These are phyloP conservation scores for Ptychochromis oligacanthus DNA, from an alignment of 2,113 vertebrate genomes.

Conservation along the genomic window DNA sequence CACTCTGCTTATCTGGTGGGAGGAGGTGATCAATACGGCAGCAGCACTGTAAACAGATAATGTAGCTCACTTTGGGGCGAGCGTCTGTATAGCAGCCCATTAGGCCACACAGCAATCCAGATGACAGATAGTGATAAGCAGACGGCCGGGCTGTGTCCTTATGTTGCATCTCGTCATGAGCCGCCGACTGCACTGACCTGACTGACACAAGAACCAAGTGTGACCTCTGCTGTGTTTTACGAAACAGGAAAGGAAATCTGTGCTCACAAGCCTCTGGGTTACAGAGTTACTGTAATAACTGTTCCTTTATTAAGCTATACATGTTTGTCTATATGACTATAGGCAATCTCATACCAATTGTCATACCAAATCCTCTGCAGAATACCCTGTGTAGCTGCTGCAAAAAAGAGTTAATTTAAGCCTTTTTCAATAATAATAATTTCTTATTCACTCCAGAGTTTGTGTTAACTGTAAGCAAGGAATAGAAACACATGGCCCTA, in stretches of 20 bases:
- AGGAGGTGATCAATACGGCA: slow-evolving; percentile 80
- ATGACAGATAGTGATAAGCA: slow-evolving; percentile 78
- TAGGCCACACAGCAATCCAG: slow-evolving; percentile 70
- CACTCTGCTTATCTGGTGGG: slow-evolving; percentile 81
- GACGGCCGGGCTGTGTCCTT: slow-evolving; percentile 53
- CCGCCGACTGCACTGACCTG: slow-evolving; percentile 13
- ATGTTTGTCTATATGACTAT: neutral
- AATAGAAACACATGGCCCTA: slow-evolving; percentile 51
- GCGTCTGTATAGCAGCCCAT: slow-evolving; percentile 73
- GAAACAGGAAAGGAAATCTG: neutral
- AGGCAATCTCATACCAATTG: neutral
- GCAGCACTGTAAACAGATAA: slow-evolving; percentile 84
- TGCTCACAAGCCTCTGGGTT: neutral
- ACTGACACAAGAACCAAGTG: slow-evolving; percentile 26
- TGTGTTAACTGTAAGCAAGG: slow-evolving; percentile 30
- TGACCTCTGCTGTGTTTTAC: slow-evolving; percentile 22
- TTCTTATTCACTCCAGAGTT: slow-evolving; percentile 3
- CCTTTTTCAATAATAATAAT: neutral
- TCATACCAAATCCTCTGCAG: neutral
- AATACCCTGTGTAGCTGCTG: neutral
- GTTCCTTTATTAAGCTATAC: neutral
- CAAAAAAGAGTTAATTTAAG: neutral
- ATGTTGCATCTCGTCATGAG: slow-evolving; percentile 62
- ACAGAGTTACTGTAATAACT: neutral
- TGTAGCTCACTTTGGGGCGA: slow-evolving; percentile 70